Percentiles rank a stretch among this genome's conserved stretches.
Evolutionary conservation across 92 coral and sea anemone species (phyloP).

Genomic region (Pocillopora grandis): DNA sequence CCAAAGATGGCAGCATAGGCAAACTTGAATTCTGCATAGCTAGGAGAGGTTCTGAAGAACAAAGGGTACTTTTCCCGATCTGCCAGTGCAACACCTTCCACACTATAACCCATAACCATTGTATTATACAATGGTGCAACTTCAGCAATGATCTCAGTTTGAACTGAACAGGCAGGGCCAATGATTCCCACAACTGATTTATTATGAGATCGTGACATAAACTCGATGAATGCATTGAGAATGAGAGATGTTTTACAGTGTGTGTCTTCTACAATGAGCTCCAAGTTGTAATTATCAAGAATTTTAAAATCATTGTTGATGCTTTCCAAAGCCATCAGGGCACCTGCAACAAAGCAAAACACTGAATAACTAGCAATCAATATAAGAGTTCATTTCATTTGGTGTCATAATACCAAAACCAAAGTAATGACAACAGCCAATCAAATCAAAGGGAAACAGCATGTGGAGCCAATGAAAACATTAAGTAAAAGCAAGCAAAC

Average conservation of each 20-base stretch:
- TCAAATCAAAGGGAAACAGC: too few species aligned
- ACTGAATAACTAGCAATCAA: neutral
- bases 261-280: conserved; percentile 67
- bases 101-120: conserved; percentile 84
- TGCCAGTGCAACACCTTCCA: conserved; percentile 79
- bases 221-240: conserved; percentile 78
- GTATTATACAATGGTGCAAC: conserved; percentile 78
- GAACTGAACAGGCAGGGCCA: conserved; percentile 86
- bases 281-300: conserved; percentile 67
- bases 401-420: too few species aligned
- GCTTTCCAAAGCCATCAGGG: conserved; percentile 71
- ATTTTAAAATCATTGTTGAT: conserved; percentile 55
- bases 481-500: too few species aligned
- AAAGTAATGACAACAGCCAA: too few species aligned
- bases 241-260: conserved; percentile 81
- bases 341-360: conserved; percentile 47
- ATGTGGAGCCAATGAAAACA: too few species aligned
- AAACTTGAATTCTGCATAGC: conserved; percentile 78
- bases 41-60: conserved; percentile 83
- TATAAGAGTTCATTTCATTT: too few species aligned
- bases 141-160: conserved; percentile 85
- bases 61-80: conserved; percentile 72
- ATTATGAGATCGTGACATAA: conserved; percentile 62
- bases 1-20: conserved; percentile 72
- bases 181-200: conserved; percentile 69